Conservation (phyloP, 2,797 vertebrate species). For the Triplophysa yarkandensis region DNA sequence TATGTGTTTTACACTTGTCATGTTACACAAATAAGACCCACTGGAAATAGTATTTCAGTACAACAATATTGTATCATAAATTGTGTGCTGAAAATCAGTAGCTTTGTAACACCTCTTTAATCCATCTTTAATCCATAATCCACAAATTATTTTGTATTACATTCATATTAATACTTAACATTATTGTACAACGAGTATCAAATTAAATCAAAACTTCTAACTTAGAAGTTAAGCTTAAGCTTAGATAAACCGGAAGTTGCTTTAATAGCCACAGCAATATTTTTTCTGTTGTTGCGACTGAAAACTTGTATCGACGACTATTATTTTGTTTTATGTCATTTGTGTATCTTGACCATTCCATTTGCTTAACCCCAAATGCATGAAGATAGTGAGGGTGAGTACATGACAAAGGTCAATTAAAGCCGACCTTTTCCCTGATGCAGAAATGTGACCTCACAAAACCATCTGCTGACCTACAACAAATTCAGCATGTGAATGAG, state of each 20-base stretch:
- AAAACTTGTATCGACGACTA: neutral
- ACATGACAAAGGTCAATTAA: neutral
- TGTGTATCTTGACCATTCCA: neutral
- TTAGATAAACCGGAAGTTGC: too few species aligned
- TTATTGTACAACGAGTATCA: too few species aligned
- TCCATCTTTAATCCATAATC: too few species aligned
- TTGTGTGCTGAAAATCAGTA: neutral
- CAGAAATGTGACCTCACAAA: neutral
- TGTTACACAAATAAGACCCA: neutral
- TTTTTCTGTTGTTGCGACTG: too few species aligned
- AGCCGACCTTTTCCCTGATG: neutral
- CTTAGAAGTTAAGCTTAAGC: too few species aligned
- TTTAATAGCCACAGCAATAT: too few species aligned
- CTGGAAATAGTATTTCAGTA: too few species aligned
- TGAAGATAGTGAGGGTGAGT: neutral
- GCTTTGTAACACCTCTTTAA: too few species aligned
- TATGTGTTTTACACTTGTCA: too few species aligned
- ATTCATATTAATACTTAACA: too few species aligned
- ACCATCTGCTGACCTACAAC: neutral
- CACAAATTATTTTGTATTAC: too few species aligned
- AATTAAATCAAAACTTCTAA: too few species aligned
- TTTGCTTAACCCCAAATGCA: neutral
- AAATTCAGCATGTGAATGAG: constrained; percentile 39
- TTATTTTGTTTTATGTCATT: neutral
- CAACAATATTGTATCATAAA: neutral